phyloP scores from a whole-genome alignment of 1,140 invertebrate genomes.

The Radopholus similis region DNA sequence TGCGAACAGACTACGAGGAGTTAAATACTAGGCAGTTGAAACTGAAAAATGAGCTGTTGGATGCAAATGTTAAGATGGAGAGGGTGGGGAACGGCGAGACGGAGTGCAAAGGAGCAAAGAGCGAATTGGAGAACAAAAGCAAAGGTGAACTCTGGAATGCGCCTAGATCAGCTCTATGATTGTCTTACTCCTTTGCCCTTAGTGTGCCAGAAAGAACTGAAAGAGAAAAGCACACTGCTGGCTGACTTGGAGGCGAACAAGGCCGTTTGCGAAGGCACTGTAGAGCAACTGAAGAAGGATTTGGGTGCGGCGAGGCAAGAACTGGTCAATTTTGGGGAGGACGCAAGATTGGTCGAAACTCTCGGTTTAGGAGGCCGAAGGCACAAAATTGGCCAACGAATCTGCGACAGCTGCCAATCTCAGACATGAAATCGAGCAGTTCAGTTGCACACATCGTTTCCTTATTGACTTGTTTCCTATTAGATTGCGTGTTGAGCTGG shows the following conservation, averaged over 20 bases:
- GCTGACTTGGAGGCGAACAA: not conserved
- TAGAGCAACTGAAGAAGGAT: not conserved
- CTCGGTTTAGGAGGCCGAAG: not conserved
- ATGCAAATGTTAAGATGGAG: slow-evolving; percentile 3
- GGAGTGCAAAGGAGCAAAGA: not conserved
- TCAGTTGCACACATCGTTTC: not conserved
- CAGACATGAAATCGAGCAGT: not conserved
- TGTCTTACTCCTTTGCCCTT: not conserved
- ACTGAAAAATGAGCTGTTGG: slow-evolving; percentile 2
- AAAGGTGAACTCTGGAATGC: not conserved
- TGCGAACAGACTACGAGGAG: not conserved
- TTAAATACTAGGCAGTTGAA: not conserved
- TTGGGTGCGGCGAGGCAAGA: not conserved
- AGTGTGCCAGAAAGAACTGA: not conserved
- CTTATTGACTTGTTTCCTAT: not conserved
- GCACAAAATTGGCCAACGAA: not conserved
- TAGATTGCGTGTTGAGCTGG: slow-evolving; percentile 1
- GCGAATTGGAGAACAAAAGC: not conserved
- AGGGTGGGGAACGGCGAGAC: not conserved
- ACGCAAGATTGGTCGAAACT: not conserved
- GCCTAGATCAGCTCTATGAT: not conserved
- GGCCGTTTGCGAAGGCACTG: not conserved
- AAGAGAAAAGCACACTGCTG: not conserved
- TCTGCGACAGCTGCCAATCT: not conserved
- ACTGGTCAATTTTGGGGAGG: not conserved